Evolutionary conservation across 2,797 vertebrate species (phyloP).

Genomic region (Hirundo rustica): DNA sequence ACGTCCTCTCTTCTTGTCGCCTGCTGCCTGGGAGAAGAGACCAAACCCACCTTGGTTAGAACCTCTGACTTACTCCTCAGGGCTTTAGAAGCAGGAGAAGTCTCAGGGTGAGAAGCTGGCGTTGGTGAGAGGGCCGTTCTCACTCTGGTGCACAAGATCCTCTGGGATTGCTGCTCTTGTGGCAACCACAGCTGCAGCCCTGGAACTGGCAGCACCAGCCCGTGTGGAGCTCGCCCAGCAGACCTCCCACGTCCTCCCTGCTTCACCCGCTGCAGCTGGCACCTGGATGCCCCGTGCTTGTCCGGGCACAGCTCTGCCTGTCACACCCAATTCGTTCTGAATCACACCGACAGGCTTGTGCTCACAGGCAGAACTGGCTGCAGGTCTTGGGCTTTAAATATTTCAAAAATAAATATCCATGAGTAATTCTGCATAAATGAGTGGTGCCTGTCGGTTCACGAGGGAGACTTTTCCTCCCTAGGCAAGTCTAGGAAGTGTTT

Average conservation of each 20-base stretch:
- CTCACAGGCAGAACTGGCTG: conserved; percentile 1
- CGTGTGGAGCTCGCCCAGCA: background rate
- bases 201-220: background rate
- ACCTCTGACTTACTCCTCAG: background rate
- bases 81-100: background rate
- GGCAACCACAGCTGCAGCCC: background rate
- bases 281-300: background rate
- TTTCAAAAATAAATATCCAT: conserved; percentile 14
- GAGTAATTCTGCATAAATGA: background rate
- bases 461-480: background rate
- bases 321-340: background rate
- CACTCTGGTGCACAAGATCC: background rate
- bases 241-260: conserved; percentile 8
- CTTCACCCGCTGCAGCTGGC: background rate
- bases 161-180: background rate
- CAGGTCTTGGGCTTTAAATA: background rate
- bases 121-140: background rate
- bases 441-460: background rate
- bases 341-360: background rate
- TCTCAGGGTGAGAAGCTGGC: background rate
- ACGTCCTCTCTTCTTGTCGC: background rate
- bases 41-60: background rate
- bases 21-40: background rate
- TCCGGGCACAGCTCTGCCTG: conserved; percentile 9
- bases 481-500: background rate